Evolutionary conservation across 2,113 vertebrate species (phyloP).

Genomic region (Rhabdomys dilectus): DNA sequence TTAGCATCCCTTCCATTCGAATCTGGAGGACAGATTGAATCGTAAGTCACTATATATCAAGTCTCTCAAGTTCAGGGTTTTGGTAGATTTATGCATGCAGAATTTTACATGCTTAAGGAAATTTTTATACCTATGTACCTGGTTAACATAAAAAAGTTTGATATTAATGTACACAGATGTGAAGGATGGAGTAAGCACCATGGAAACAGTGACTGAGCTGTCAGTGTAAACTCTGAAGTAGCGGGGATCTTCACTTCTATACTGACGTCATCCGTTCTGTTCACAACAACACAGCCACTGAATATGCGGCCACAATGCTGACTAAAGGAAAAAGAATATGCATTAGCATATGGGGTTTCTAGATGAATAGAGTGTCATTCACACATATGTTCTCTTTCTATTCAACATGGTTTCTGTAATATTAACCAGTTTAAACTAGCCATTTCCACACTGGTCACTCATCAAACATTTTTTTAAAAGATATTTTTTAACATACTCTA

Average conservation of each 20-base stretch:
- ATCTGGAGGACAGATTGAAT: background rate
- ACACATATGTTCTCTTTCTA: conserved; percentile 17
- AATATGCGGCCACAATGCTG: background rate
- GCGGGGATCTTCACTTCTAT: background rate
- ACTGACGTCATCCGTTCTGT: background rate
- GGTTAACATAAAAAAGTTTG: background rate
- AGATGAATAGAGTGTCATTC: conserved; percentile 22
- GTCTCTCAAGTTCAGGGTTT: background rate
- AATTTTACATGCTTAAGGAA: conserved; percentile 42
- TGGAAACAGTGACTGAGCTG: background rate
- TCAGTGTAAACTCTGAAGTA: conserved; percentile 1
- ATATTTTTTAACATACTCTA: background rate
- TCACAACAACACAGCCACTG: background rate
- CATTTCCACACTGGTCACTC: conserved; percentile 2
- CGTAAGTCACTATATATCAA: background rate
- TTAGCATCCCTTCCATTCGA: background rate
- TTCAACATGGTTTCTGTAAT: background rate
- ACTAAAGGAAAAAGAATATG: background rate
- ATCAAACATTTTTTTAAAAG: background rate
- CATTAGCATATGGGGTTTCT: conserved; percentile 6
- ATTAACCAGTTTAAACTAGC: conserved; percentile 14
- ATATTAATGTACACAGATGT: background rate
- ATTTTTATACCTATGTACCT: conserved; percentile 21
- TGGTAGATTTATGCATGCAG: background rate
- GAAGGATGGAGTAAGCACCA: background rate